phyloP scores from a whole-genome alignment of 2,888 invertebrate genomes.

The Agriopis marginaria region DNA sequence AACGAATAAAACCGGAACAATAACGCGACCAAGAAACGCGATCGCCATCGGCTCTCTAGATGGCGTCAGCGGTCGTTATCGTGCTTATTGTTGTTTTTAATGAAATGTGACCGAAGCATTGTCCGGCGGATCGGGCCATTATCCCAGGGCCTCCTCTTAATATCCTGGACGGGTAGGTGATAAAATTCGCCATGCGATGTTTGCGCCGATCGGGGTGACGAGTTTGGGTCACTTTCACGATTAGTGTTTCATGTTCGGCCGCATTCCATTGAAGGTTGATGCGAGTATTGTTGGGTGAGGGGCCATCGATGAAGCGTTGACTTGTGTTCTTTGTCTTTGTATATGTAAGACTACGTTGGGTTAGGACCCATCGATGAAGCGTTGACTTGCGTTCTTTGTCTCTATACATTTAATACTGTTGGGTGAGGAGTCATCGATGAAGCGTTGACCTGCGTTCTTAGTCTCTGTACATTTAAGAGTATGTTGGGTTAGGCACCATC shows the following conservation, averaged over 20 bases:
- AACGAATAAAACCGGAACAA: constrained; percentile 24
- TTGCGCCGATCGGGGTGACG: constrained; percentile 68
- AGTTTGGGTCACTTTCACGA: constrained; percentile 51
- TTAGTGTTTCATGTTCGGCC: constrained; percentile 31
- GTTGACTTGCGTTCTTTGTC: too few species aligned
- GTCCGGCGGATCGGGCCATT: constrained; percentile 74
- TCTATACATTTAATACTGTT: too few species aligned
- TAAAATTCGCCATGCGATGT: constrained; percentile 68
- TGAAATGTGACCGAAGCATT: constrained; percentile 76
- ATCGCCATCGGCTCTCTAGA: constrained; percentile 52
- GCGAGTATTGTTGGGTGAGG: constrained; percentile 2
- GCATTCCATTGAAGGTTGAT: constrained; percentile 20
- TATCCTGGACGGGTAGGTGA: constrained; percentile 63
- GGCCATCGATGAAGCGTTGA: constrained; percentile 10
- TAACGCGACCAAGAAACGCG: constrained; percentile 54
- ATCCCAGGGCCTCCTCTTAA: constrained; percentile 70
- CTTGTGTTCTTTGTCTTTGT: neutral
- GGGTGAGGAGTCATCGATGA: too few species aligned
- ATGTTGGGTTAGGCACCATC: too few species aligned
- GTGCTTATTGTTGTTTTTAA: constrained; percentile 78
- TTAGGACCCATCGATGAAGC: neutral
- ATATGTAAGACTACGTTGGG: neutral
- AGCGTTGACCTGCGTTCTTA: too few species aligned
- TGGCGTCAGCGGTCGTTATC: constrained; percentile 61
- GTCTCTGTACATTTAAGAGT: too few species aligned